These are phyloP conservation scores for Butorides virescens DNA, from an alignment of 2,113 vertebrate genomes.

Conservation along the genomic window DNA sequence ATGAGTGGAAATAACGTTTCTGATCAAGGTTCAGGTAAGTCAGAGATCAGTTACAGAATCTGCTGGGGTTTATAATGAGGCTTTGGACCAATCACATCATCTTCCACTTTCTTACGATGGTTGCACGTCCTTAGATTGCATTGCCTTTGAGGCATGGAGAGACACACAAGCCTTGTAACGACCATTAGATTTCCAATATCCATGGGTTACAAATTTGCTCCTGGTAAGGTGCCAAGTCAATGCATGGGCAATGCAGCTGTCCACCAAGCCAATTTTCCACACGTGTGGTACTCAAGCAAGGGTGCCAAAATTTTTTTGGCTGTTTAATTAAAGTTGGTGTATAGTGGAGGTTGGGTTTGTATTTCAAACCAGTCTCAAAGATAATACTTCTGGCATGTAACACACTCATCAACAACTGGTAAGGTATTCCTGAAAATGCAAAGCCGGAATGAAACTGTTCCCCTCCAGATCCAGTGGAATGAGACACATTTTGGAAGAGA, in stretches of 20 bases:
- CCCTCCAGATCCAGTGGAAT: not conserved
- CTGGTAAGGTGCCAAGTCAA: accelerated
- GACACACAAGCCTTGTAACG: not conserved
- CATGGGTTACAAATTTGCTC: not conserved
- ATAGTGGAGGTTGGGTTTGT: not conserved
- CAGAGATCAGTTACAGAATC: not conserved
- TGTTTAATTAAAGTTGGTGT: not conserved
- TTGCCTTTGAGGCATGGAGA: accelerated
- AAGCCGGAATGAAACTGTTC: not conserved
- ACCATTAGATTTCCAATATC: not conserved
- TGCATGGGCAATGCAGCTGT: not conserved
- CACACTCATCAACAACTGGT: not conserved
- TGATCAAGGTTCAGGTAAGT: not conserved
- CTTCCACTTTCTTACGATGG: not conserved
- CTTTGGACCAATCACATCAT: not conserved
- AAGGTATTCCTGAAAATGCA: not conserved
- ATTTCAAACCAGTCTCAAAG: not conserved
- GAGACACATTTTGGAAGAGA: not conserved
- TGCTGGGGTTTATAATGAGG: not conserved
- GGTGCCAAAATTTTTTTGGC: not conserved
- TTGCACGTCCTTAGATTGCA: not conserved
- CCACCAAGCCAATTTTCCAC: not conserved
- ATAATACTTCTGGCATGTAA: not conserved
- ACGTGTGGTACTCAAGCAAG: not conserved
- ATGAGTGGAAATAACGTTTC: not conserved